Conservation (phyloP, 2,888 invertebrate genomes). For the Agelastica alni region DNA sequence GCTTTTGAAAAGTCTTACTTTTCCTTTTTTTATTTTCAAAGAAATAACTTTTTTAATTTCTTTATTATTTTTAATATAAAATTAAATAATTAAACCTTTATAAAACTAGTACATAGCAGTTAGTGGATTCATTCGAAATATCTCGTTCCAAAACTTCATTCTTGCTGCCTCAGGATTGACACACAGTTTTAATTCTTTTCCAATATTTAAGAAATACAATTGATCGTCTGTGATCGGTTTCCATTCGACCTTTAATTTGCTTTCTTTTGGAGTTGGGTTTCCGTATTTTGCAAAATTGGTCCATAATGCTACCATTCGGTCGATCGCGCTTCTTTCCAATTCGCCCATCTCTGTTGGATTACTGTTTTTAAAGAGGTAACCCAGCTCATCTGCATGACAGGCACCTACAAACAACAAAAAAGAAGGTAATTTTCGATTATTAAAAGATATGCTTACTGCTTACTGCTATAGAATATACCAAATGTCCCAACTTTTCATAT, state of each 20-base stretch:
- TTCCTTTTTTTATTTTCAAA: no score
- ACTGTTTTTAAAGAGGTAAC: constrained; percentile 26
- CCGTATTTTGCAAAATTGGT: constrained; percentile 6
- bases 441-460: no score
- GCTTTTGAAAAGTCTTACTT: no score
- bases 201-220: neutral
- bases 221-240: neutral
- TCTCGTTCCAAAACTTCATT: neutral
- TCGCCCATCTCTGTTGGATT: neutral
- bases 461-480: no score
- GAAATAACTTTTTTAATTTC: no score
- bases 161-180: neutral
- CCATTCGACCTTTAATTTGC: neutral
- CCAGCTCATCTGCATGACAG: constrained; percentile 38
- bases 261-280: neutral
- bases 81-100: no score
- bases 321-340: constrained; percentile 13
- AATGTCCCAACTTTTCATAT: no score
- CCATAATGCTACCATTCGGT: constrained; percentile 31
- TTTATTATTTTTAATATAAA: no score
- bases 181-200: neutral
- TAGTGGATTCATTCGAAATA: neutral
- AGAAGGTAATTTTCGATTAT: no score
- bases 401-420: no score
- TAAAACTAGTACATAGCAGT: neutral